Base-by-base conservation (phyloP, 2,797 vertebrate genomes). In the Pteropus rufus region DNA sequence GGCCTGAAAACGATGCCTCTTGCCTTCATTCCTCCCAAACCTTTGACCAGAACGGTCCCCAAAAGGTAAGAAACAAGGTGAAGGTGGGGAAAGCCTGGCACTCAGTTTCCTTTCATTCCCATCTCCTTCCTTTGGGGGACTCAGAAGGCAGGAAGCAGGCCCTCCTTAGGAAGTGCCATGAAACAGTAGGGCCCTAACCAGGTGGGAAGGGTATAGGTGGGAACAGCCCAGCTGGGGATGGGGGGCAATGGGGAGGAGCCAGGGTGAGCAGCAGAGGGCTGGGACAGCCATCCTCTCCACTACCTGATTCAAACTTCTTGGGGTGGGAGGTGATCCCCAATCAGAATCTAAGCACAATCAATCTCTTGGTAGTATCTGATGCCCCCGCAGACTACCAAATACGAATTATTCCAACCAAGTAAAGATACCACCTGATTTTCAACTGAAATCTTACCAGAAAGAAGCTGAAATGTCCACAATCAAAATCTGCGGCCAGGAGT, bases 161-260 rank as follows among this genome's bases (percentile, higher is more conserved):
- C 6, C 46, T 60, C 65, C 46, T 73, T n/a, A 39, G 67, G 54
- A 82, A 41, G 31, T 4, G 24, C 54, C 41, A 29, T 10, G 41
- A 41, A 64, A 36, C 34, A 24, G 24, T 7, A 56, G 83, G 36
- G 1, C 14, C 29, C 67, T 67, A 2, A 75, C 15, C 54, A 58
- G 54, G 11, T 12, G 8, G 21, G 26, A 75, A 16, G 6, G 1
- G 39, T 1, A 0, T 0, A 0, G 24, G 34, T 19, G 31, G 82
- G 29, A 58, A 23, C 52, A 36, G 7, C 41, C 56, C 14, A 70
- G 29, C 36, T 58, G n/a, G n/a, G 44, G 52, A 2, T 0, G n/a
- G 21, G 1, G 46, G 44, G 8, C 2, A 7, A 60, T 1, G 44
- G 41, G 34, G 77, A 64, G 36, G 39, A 56, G 34, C 29, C 7